Conservation (phyloP, 1,140 invertebrate genomes). For the Antheraea mylitta region DNA sequence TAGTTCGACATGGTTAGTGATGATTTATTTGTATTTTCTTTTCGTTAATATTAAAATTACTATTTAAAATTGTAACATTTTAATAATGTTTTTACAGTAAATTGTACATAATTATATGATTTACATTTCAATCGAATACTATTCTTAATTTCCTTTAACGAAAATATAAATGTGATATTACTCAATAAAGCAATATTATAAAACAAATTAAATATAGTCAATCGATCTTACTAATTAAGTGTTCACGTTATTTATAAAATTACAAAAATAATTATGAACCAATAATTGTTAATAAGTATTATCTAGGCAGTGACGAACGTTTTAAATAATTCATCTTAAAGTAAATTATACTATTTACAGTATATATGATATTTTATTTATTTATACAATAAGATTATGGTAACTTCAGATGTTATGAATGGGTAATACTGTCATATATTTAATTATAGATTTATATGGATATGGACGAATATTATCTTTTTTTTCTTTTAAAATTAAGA, state of each 20-base stretch:
- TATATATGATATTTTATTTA: constrained; percentile 8
- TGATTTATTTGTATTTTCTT: not conserved
- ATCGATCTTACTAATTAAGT: not conserved
- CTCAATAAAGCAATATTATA: not conserved
- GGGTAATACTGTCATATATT: constrained; percentile 8
- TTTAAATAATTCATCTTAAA: not conserved
- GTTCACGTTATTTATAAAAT: not conserved
- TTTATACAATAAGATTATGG: constrained; percentile 18
- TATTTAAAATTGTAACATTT: not conserved
- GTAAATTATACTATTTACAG: not conserved
- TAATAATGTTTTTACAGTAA: not conserved
- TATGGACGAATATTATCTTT: not conserved
- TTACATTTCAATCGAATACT: not conserved
- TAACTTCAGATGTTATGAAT: constrained; percentile 27
- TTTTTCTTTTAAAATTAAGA: constrained; percentile 38
- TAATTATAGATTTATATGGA: not conserved
- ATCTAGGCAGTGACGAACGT: not conserved
- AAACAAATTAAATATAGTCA: not conserved
- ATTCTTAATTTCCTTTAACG: not conserved
- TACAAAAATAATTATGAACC: not conserved
- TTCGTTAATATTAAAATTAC: not conserved
- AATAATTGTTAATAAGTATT: too few relatives aligned
- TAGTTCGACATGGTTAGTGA: not conserved
- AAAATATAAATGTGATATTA: constrained; percentile 3
- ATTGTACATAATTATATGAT: not conserved